phyloP scores from a whole-genome alignment of 64 coral and sea anemone species.

The Catalaphyllia jardinei region DNA sequence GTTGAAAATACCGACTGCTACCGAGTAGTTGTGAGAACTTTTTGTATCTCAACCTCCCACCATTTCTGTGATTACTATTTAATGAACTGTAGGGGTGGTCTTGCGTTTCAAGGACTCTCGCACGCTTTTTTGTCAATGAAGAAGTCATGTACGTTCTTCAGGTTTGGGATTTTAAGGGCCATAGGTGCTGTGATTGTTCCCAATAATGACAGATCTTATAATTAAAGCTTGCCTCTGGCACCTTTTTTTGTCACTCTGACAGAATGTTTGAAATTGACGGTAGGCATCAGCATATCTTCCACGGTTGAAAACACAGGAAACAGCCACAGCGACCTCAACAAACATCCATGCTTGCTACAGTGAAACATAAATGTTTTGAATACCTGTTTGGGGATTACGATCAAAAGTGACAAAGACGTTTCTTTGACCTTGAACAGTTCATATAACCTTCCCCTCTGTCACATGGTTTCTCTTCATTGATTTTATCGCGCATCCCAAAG shows the following conservation, averaged over 20 bases:
- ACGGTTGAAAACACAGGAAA: slow-evolving; percentile 32
- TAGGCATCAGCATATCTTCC: neutral
- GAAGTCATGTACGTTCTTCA: neutral
- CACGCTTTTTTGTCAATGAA: slow-evolving; percentile 10
- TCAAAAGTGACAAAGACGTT: slow-evolving; percentile 45
- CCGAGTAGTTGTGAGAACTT: neutral
- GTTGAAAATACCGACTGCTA: neutral
- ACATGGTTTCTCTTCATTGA: slow-evolving; percentile 29
- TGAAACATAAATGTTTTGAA: slow-evolving; percentile 46
- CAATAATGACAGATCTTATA: slow-evolving; percentile 30
- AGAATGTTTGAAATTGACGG: neutral
- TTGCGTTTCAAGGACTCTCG: slow-evolving; percentile 11
- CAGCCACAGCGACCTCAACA: slow-evolving; percentile 29
- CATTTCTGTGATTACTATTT: slow-evolving; percentile 29
- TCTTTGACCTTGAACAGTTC: slow-evolving; percentile 24
- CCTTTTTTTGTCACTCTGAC: slow-evolving; percentile 6
- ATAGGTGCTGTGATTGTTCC: neutral
- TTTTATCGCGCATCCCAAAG: slow-evolving; percentile 15
- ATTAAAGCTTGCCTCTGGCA: slow-evolving; percentile 21
- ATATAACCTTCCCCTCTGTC: neutral
- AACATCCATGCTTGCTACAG: slow-evolving; percentile 24
- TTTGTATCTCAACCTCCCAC: slow-evolving; percentile 8
- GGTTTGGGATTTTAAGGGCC: slow-evolving; percentile 9
- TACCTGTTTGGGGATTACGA: slow-evolving; percentile 37
- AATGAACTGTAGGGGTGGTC: slow-evolving; percentile 34